Base-by-base conservation (phyloP, 1,140 invertebrate genomes). In the Drosophila dunni region DNA sequence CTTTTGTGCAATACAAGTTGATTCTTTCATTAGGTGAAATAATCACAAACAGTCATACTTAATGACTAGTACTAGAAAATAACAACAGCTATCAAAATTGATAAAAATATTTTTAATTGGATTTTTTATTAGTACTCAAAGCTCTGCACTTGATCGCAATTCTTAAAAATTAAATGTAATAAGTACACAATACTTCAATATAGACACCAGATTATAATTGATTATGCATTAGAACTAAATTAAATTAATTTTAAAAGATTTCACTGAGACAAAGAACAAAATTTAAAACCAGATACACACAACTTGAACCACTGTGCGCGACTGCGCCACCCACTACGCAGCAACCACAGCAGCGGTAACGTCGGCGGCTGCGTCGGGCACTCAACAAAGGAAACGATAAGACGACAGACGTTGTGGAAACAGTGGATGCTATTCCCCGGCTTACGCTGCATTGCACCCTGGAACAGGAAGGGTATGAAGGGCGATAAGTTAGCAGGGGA, bases 341-440 rank as follows among this genome's bases (percentile, higher is more conserved):
- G 51, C 51, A 75, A 71, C 83, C 76, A 29, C 76, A 75, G 53
- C 15, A 13, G 42, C 61, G 60, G 54, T 54, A 10, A 15, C 24
- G 64, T 40, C 61, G 75, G 48, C 69, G 48, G 45, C 62, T 56
- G 66, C 75, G 64, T 69, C 46, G 44, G 34, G 56, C 33, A 77
- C 76, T 82, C 79, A 82, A 83, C 83, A 79, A 82, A 76, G 82
- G 68, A 77, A 69, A 83, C 79, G 83, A 89, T 88, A 88, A 88
- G 83, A 89, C 73, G 79, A 63, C 50, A 68, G 64, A 48, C 46
- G 70, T 15, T 20, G 33, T 20, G 40, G 36, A n/a, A 38, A 17
- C 5, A 7, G 34, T 7, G 15, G 8, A 3, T n/a, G 17, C 45
- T 38, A 29, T 56, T 15, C 53, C 15, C 53, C 40, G 7, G 7